A percentile compares a stretch with the other conserved stretches of the same genome.
Conservation (phyloP, 1,140 invertebrate species). For the Parapsyche elsis region DNA sequence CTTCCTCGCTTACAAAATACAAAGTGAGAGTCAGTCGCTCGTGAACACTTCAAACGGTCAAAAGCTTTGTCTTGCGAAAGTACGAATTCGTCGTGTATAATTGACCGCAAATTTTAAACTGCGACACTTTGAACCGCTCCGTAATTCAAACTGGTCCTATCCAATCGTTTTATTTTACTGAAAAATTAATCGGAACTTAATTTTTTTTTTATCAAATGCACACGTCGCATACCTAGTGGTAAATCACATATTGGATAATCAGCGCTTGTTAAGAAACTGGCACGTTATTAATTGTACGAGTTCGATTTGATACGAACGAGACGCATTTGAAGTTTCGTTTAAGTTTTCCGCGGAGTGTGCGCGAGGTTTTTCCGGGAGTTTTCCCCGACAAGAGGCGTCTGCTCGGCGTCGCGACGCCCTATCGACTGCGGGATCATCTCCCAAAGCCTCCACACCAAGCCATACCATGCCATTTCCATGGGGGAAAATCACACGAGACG, state of each 20-base stretch:
- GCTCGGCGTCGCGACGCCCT: conserved; percentile 26
- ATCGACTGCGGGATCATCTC: conserved; percentile 38
- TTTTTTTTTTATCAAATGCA: too few relatives aligned
- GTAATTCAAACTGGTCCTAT: too few relatives aligned
- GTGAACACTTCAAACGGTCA: conserved; percentile 28
- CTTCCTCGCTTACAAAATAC: neutral
- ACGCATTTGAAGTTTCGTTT: conserved; percentile 1
- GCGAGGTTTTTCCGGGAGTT: neutral
- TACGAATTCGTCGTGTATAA: neutral
- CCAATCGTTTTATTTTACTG: too few relatives aligned
- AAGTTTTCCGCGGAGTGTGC: conserved; percentile 17
- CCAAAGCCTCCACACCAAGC: neutral
- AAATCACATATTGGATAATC: neutral
- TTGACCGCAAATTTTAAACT: conserved; percentile 4
- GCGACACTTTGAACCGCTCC: neutral
- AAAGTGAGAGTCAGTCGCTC: conserved; percentile 20
- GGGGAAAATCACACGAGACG: conserved; percentile 24
- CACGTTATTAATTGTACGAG: neutral
- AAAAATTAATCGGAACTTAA: too few relatives aligned
- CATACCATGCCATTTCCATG: conserved; percentile 8
- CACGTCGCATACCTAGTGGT: too few relatives aligned
- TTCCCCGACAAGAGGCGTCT: conserved; percentile 24
- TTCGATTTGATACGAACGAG: neutral
- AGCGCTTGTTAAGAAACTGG: neutral
- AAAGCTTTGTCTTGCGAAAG: conserved; percentile 15